A percentile compares a stretch with the other conserved stretches of the same genome.
These are phyloP conservation scores for Equus quagga DNA, from an alignment of 2,113 vertebrate species.

Conservation along the genomic window DNA sequence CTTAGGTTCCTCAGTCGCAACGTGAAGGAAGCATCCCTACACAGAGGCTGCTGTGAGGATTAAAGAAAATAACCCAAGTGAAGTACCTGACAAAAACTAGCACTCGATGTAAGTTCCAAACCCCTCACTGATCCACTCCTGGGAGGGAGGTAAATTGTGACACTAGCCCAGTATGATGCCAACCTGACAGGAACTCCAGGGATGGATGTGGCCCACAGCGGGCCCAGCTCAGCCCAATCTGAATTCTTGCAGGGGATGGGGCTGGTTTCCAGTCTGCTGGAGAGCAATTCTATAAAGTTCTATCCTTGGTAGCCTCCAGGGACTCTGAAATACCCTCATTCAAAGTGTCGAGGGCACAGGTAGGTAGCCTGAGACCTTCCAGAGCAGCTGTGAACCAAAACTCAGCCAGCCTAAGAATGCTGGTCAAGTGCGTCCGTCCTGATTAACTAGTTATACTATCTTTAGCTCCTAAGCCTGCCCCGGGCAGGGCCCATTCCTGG, in stretches of 20 bases:
- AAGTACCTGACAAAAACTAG: not conserved
- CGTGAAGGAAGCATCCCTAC: not conserved
- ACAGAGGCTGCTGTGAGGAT: not conserved
- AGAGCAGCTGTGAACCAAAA: not conserved
- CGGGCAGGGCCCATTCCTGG: slow-evolving; percentile 5
- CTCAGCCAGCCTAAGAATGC: not conserved
- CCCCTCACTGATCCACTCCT: not conserved
- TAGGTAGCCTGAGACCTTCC: not conserved
- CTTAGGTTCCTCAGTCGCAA: not conserved
- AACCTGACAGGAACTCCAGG: not conserved
- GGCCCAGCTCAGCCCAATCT: not conserved
- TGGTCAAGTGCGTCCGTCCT: slow-evolving; percentile 11
- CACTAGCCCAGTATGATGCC: not conserved
- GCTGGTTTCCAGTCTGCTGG: not conserved
- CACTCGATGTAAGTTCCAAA: not conserved
- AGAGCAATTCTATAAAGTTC: not conserved
- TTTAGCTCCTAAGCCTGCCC: slow-evolving; percentile 41
- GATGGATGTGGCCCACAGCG: not conserved
- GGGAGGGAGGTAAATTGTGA: not conserved
- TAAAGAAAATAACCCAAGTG: not conserved
- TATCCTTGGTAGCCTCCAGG: not conserved
- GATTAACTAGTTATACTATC: slow-evolving; percentile 63
- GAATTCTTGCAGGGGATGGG: not conserved
- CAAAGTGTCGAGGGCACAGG: not conserved
- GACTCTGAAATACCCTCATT: slow-evolving; percentile 37